Base-by-base conservation (phyloP, 2,888 invertebrate species). In the Spatulosminthurus flaviceps region DNA sequence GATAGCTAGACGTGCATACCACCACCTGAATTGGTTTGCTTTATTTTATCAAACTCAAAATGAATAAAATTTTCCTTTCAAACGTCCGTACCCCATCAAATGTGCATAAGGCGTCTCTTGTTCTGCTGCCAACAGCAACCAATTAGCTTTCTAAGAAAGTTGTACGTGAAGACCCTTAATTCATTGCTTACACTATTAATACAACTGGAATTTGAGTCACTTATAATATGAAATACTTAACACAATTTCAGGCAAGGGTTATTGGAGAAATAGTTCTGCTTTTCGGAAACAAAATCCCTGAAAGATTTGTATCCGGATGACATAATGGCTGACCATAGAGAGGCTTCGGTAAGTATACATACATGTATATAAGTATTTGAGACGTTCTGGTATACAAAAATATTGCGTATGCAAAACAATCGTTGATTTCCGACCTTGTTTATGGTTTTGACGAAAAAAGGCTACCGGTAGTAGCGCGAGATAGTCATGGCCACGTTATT, bases 281-380 rank as follows among this genome's bases (percentile, higher is more conserved):
- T 19, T 51, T 19, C 9, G n/a, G 51, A n/a, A 19, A 16, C 5
- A 51, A 16, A 19, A 51, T 51, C 51, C 5, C 34, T 34, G 34
- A 9, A 34, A 34, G 34, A 34, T 34, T 51, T 51, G 16, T 51
- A 51, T 19, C n/a, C 51, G 1, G 5, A n/a, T 1, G 16, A 19
- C 16, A 80, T 61, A 71, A 80, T 80, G 70, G 34, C 79, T 41
- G 70, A 70, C 41, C 43, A 74, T 34, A 28, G 76, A 64, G 67
- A 43, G 51, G 51, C 43, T 26, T 72, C 77, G 61, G 76, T 71
- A 26, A 70, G 75, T 75, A 26, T 67, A 69, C 19, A 60, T 60
- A 21, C 5, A 2, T 60, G 16, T 16, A 2, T 60, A 60, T 60
- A 9, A 9, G n/a, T 21, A 60, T 60, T 60, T 60, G 16, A 5